These are phyloP conservation scores for Empidonax traillii DNA, from an alignment of 2,113 vertebrate species.

Conservation along the genomic window DNA sequence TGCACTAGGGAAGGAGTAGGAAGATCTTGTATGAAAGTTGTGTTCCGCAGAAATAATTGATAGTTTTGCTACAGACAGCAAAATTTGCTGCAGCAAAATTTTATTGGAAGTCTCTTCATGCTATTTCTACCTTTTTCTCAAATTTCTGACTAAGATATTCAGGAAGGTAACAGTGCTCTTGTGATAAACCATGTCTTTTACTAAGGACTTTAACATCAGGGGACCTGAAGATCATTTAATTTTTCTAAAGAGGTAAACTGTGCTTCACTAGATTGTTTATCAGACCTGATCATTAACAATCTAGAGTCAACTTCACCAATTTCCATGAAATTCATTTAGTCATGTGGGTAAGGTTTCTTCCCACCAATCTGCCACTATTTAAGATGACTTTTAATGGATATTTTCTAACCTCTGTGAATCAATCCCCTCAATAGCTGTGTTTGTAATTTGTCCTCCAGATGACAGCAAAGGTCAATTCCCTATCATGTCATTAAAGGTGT, in stretches of 20 bases:
- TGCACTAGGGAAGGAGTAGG: neutral
- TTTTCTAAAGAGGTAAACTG: neutral
- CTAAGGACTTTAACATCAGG: neutral
- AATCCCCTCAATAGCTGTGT: neutral
- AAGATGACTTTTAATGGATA: neutral
- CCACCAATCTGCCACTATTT: neutral
- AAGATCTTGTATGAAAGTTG: neutral
- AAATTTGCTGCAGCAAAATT: neutral
- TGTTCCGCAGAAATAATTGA: neutral
- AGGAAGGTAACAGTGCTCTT: neutral
- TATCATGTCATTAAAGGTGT: slow-evolving; percentile 65
- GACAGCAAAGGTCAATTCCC: slow-evolving; percentile 56
- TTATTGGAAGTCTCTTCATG: neutral
- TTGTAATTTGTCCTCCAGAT: slow-evolving; percentile 31
- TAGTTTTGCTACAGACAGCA: neutral
- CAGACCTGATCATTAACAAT: neutral
- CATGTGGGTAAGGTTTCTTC: neutral
- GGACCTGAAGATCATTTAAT: neutral
- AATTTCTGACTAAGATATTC: neutral
- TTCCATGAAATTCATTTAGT: neutral
- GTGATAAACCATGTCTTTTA: neutral
- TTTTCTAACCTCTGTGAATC: neutral
- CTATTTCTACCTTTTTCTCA: neutral
- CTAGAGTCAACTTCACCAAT: neutral
- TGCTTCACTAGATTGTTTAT: neutral